Conservation (phyloP, 2,113 vertebrate species). For the Aptenodytes forsteri region DNA sequence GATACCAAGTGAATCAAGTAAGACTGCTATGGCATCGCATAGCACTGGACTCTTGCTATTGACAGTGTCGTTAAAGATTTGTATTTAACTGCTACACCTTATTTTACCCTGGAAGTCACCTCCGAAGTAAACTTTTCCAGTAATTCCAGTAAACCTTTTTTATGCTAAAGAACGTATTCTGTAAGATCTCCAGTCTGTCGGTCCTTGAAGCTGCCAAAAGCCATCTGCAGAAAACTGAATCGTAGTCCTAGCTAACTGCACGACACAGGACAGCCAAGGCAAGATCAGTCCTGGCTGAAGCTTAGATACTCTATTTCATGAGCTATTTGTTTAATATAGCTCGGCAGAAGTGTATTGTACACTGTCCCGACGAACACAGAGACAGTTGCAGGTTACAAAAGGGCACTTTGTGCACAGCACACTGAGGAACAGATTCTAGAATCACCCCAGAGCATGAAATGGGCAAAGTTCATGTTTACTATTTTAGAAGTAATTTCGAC, state of each 20-base stretch:
- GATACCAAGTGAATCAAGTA: neutral
- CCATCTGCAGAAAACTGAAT: neutral
- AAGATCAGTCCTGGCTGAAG: neutral
- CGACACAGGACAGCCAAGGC: neutral
- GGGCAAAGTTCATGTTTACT: conserved; percentile 47
- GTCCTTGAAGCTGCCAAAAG: neutral
- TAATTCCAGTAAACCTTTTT: neutral
- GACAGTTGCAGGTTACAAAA: neutral
- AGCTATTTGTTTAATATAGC: neutral
- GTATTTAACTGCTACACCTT: neutral
- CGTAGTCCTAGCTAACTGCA: neutral
- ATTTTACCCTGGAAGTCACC: neutral
- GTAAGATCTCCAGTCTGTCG: neutral
- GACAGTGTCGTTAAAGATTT: neutral
- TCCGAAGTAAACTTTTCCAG: neutral
- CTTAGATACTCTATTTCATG: neutral
- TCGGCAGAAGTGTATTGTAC: neutral
- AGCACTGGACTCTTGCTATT: neutral
- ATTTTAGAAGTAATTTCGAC: conserved; percentile 20
- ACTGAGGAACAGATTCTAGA: neutral
- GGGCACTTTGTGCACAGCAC: neutral
- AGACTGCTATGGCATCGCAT: neutral
- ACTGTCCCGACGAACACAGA: neutral
- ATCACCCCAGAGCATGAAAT: neutral
- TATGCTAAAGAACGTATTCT: neutral